Evolutionary conservation across 2,888 invertebrate species (phyloP).

Genomic region (Phaonia tiefii): DNA sequence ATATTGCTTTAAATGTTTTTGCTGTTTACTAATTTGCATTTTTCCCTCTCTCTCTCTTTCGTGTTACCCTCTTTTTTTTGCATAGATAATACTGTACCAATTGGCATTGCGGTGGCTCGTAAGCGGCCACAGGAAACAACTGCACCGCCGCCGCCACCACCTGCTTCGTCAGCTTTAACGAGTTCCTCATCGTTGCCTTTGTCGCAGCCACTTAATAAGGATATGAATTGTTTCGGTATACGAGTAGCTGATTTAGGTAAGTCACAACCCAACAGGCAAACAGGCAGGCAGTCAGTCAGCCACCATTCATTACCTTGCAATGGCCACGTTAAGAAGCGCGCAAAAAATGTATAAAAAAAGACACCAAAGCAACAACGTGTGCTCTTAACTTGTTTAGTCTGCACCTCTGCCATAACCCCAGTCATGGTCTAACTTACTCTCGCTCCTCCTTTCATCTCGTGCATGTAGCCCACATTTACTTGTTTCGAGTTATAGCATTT

Average conservation of each 20-base stretch:
- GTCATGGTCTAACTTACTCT: not conserved
- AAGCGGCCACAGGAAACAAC: constrained; percentile 83
- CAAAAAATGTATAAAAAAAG: constrained; percentile 17
- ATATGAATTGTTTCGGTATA: constrained; percentile 80
- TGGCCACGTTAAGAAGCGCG: constrained; percentile 11
- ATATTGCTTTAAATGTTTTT: constrained; percentile 33
- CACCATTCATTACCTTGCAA: not conserved
- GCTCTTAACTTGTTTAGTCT: constrained; percentile 7
- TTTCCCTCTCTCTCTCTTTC: constrained; percentile 5
- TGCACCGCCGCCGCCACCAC: constrained; percentile 77
- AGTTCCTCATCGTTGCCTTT: constrained; percentile 73
- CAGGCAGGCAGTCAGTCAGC: constrained; percentile 4
- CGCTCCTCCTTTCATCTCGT: not conserved
- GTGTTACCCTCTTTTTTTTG: constrained; percentile 30
- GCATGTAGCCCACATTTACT: not conserved
- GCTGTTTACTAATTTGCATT: constrained; percentile 13
- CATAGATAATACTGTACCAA: constrained; percentile 85
- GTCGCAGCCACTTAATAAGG: constrained; percentile 78
- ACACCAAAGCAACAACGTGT: constrained; percentile 21
- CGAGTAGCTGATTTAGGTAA: constrained; percentile 80
- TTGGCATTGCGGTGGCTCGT: constrained; percentile 91
- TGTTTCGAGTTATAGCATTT: constrained; percentile 6
- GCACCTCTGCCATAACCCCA: not conserved
- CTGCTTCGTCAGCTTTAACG: constrained; percentile 66
- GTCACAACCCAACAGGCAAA: constrained; percentile 54